Percentiles rank a stretch among this genome's conserved stretches.
Evolutionary conservation across 92 coral and sea anemone genomes (phyloP).

Genomic region (Epizoanthus ramosus): DNA sequence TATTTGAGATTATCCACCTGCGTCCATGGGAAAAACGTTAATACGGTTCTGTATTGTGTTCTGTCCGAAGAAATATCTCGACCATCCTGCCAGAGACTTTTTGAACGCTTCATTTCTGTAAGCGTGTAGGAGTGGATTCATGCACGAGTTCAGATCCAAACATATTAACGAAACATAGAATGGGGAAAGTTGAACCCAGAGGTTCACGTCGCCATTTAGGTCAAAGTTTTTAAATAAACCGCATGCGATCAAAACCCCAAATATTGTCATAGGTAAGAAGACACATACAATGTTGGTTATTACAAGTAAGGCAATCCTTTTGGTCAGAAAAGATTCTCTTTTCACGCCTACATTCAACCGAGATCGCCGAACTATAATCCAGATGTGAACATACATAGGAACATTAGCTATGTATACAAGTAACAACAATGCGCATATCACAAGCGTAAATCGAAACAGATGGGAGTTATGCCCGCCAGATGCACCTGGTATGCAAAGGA

Average conservation of each 20-base stretch:
- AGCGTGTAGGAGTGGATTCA: constrained; percentile 21
- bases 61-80: background rate
- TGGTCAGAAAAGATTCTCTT: constrained; percentile 14
- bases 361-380: background rate
- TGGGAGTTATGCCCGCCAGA: no score
- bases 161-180: background rate
- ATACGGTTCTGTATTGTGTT: background rate
- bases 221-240: background rate
- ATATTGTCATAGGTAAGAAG: background rate
- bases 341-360: constrained; percentile 7
- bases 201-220: background rate
- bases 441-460: background rate
- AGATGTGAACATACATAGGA: constrained; percentile 14
- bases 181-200: background rate
- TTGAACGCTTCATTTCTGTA: constrained; percentile 25
- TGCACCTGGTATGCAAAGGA: constrained; percentile 4
- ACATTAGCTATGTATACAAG: background rate
- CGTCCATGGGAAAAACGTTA: background rate
- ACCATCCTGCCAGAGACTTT: constrained; percentile 3
- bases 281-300: background rate
- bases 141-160: constrained; percentile 11
- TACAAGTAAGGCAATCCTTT: constrained; percentile 13
- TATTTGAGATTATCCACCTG: no score
- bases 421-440: background rate
- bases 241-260: background rate